These are phyloP conservation scores for Pituophis catenifer DNA, from an alignment of 2,113 vertebrate genomes.

Conservation along the genomic window DNA sequence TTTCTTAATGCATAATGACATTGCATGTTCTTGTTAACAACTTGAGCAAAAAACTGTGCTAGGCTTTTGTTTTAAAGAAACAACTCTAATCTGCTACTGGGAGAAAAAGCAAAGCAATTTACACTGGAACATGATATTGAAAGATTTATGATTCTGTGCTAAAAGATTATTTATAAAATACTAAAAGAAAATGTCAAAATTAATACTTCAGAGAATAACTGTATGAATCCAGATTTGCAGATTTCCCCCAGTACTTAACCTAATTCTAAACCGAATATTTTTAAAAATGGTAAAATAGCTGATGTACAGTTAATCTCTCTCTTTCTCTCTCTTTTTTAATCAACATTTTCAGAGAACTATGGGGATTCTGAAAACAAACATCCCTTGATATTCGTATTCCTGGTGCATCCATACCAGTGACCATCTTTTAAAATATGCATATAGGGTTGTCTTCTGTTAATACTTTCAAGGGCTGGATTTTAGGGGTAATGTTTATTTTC, in stretches of 20 bases:
- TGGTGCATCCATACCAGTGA: neutral
- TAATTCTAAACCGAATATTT: slow-evolving; percentile 23
- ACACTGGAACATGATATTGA: slow-evolving; percentile 27
- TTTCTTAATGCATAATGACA: neutral
- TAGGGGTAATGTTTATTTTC: slow-evolving; percentile 12
- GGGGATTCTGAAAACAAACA: neutral
- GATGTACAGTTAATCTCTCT: slow-evolving; percentile 7
- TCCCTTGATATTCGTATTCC: neutral
- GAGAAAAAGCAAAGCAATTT: slow-evolving; percentile 14
- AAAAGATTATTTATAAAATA: slow-evolving; percentile 35
- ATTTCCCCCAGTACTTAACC: slow-evolving; percentile 25
- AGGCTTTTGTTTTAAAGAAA: slow-evolving; percentile 12
- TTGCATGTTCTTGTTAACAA: neutral
- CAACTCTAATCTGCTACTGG: neutral
- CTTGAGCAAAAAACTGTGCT: neutral
- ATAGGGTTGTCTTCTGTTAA: slow-evolving; percentile 6
- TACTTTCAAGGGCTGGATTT: neutral
- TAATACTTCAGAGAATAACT: slow-evolving; percentile 39
- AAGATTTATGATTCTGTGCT: slow-evolving; percentile 28
- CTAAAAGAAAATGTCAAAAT: slow-evolving; percentile 46
- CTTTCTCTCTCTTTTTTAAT: neutral
- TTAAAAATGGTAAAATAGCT: slow-evolving; percentile 29
- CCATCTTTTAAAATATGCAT: neutral
- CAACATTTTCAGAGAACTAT: neutral
- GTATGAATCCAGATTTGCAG: slow-evolving; percentile 25